Base-by-base conservation (phyloP, 2,113 vertebrate genomes). In the Heteronetta atricapilla region DNA sequence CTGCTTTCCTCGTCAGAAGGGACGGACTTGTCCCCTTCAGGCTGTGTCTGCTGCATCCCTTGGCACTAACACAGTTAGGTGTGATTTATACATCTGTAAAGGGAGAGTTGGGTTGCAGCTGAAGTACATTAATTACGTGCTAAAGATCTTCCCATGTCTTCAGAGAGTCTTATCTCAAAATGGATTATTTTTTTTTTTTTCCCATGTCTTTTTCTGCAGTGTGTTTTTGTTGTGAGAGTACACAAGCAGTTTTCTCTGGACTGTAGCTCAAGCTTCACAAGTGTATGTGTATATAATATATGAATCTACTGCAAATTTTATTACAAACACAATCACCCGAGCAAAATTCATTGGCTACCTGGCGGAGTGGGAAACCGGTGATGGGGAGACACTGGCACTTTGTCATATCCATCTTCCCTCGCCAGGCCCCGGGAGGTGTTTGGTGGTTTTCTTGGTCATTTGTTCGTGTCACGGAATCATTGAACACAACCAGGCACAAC, bases 121-220 rank as follows among this genome's bases (percentile, higher is more conserved):
- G 59, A 36, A 95, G 59, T n/a, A 48, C 63, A 60, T 66, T 76
- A 40, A 52, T 73, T 53, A 34, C 31, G 59, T 64, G 34, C 29
- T 72, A 3, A 67, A 81, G 16, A 50, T 85, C 72, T 74, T 82
- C 31, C 34, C 0, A 1, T 5, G 9, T 59, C 81, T 81, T 84
- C 77, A 31, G 67, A 58, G 69, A 56, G 26, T 69, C 91, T 86
- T 62, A 17, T 62, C 82, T 88, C 82, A 80, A 82, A 58, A 4
- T 1, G 0, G 10, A 3, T 34, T 82, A 58, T 11, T 5, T n/a
- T 31, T 44, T 28, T 18, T 82, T 83, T 81, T 62, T 6, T 52
- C 26, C 52, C 33, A 0, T 68, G 29, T 6, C n/a, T 81, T 92
- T 75, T 82, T 36, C 66, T n/a, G 53, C 50, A 2, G 40, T 2